Conservation (phyloP, 2,797 vertebrate genomes). For the Sebastes vulpes region DNA sequence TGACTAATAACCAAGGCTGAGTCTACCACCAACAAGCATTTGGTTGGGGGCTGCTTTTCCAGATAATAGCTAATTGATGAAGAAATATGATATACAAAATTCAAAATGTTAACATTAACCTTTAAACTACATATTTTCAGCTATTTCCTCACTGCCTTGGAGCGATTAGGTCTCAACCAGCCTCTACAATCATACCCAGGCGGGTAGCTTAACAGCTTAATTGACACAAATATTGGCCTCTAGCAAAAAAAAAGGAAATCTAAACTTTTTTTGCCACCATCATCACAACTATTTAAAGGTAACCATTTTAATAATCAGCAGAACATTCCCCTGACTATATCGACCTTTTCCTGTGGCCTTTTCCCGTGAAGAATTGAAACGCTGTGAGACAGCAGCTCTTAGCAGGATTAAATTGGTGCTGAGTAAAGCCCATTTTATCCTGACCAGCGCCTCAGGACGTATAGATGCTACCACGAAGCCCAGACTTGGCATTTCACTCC, state of each 20-base stretch:
- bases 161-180: neutral
- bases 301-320: constrained; percentile 65
- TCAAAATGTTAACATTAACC: neutral
- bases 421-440: constrained; percentile 68
- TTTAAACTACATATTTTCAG: neutral
- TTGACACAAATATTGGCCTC: constrained; percentile 9
- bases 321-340: constrained; percentile 45
- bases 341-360: constrained; percentile 62
- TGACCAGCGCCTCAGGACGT: constrained; percentile 50
- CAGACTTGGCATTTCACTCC: constrained; percentile 49
- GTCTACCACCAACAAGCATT: neutral
- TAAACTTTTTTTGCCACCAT: constrained; percentile 45
- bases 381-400: constrained; percentile 69
- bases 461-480: constrained; percentile 49
- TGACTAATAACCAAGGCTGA: constrained; percentile 30
- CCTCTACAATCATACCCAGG: neutral
- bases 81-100: neutral
- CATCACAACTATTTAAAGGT: constrained; percentile 52
- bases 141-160: neutral
- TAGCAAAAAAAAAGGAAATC: neutral
- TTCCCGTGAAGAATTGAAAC: constrained; percentile 59
- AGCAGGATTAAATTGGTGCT: constrained; percentile 72
- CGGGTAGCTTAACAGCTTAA: neutral
- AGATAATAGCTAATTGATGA: constrained; percentile 6
- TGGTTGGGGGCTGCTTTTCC: neutral